Conservation (phyloP, 2,113 vertebrate species). For the Pelusios castaneus region DNA sequence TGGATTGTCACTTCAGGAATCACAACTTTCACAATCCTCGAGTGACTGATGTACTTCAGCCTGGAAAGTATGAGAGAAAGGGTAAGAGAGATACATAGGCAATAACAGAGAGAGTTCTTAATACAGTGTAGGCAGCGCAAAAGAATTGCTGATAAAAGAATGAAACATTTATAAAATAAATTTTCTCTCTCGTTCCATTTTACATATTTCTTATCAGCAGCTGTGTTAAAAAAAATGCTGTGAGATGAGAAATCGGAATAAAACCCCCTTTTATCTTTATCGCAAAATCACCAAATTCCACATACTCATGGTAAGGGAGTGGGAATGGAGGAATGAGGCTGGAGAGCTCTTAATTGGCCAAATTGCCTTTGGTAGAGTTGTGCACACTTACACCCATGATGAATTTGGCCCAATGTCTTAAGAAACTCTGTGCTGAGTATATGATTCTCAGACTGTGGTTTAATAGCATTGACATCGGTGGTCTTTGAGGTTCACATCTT, state of each 20-base stretch:
- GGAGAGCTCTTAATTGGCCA: background rate
- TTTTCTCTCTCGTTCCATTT: background rate
- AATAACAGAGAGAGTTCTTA: background rate
- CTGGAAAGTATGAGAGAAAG: background rate
- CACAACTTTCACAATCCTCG: background rate
- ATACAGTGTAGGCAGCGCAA: too few relatives aligned
- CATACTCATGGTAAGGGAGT: too few relatives aligned
- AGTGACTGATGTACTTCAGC: background rate
- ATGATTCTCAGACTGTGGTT: background rate
- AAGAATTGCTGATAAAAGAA: background rate
- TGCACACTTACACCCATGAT: background rate
- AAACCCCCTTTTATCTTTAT: background rate
- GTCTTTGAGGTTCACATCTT: background rate
- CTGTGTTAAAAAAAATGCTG: background rate
- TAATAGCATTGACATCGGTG: background rate
- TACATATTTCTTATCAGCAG: background rate
- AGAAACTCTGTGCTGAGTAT: background rate
- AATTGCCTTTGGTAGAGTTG: background rate
- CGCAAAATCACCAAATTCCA: background rate
- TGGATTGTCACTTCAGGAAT: background rate
- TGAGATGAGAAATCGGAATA: background rate
- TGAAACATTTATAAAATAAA: background rate
- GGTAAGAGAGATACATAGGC: background rate
- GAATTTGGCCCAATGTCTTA: background rate
- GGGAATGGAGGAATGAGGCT: background rate